These are phyloP conservation scores for Shargacucullia verbasci DNA, from an alignment of 2,888 invertebrate genomes.

Conservation along the genomic window DNA sequence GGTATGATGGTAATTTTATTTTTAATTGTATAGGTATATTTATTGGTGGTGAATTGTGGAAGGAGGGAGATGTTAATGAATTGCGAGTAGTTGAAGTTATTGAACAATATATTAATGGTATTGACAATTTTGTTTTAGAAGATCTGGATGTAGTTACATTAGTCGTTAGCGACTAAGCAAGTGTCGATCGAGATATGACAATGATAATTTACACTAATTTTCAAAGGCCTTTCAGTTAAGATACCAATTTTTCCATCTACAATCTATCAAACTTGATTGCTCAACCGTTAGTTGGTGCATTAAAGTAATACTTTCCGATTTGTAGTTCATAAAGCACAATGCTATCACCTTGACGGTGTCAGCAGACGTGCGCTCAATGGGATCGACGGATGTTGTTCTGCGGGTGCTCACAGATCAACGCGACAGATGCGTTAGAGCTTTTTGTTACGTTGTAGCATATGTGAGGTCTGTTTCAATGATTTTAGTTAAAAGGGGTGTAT, in stretches of 20 bases:
- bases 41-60: constrained; percentile 5
- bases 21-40: constrained; percentile 40
- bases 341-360: constrained; percentile 64
- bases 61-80: constrained; percentile 17
- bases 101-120: background rate
- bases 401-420: constrained; percentile 68
- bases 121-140: background rate
- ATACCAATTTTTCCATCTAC: constrained; percentile 9
- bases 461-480: constrained; percentile 18
- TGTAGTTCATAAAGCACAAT: constrained; percentile 61
- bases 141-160: no score
- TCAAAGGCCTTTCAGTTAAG: background rate
- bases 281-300: constrained; percentile 33
- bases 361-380: constrained; percentile 72
- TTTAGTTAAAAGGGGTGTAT: constrained; percentile 26
- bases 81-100: background rate
- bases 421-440: constrained; percentile 45
- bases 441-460: constrained; percentile 35
- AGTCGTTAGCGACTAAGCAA: no score
- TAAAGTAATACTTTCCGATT: constrained; percentile 54
- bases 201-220: no score
- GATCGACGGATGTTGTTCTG: constrained; percentile 78
- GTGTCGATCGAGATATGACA: no score
- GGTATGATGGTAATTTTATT: constrained; percentile 51
- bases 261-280: constrained; percentile 9